Conservation (phyloP, 2,888 invertebrate genomes). For the Agonum fuliginosum region DNA sequence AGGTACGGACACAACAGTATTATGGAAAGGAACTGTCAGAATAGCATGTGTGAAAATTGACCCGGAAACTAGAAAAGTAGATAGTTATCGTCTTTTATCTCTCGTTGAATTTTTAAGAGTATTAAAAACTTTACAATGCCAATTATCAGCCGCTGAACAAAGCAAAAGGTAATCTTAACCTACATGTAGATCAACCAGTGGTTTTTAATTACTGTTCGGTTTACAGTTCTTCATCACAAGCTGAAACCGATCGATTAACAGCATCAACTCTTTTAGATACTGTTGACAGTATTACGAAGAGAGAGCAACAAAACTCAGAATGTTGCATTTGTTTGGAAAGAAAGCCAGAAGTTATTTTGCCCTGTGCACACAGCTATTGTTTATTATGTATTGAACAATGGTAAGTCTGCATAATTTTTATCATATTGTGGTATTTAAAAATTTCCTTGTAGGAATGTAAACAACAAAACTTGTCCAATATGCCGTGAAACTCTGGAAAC, state of each 20-base stretch:
- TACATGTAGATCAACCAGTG: not conserved
- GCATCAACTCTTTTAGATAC: slow-evolving; percentile 71
- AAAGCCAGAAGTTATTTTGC: slow-evolving; percentile 80
- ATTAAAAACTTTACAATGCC: slow-evolving; percentile 75
- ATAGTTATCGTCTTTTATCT: slow-evolving; percentile 77
- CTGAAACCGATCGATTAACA: slow-evolving; percentile 61
- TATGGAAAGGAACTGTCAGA: slow-evolving; percentile 83
- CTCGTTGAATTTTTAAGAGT: slow-evolving; percentile 80
- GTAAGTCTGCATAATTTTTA: slow-evolving; percentile 69
- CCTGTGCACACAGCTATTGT: slow-evolving; percentile 84
- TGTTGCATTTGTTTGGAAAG: slow-evolving; percentile 85
- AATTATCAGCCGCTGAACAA: slow-evolving; percentile 70
- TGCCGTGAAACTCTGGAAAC: slow-evolving; percentile 79
- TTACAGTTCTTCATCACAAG: slow-evolving; percentile 45
- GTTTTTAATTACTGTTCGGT: slow-evolving; percentile 16
- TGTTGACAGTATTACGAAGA: slow-evolving; percentile 65
- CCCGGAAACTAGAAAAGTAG: slow-evolving; percentile 74
- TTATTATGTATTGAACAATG: slow-evolving; percentile 83
- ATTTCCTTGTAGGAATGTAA: slow-evolving; percentile 77
- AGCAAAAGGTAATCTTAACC: slow-evolving; percentile 65
- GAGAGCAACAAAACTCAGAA: slow-evolving; percentile 71
- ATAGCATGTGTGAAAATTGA: slow-evolving; percentile 80
- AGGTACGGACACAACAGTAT: slow-evolving; percentile 78
- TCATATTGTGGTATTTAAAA: not conserved
- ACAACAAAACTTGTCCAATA: slow-evolving; percentile 82